phyloP scores from a whole-genome alignment of 2,113 vertebrate genomes.

The Cavia porcellus region DNA sequence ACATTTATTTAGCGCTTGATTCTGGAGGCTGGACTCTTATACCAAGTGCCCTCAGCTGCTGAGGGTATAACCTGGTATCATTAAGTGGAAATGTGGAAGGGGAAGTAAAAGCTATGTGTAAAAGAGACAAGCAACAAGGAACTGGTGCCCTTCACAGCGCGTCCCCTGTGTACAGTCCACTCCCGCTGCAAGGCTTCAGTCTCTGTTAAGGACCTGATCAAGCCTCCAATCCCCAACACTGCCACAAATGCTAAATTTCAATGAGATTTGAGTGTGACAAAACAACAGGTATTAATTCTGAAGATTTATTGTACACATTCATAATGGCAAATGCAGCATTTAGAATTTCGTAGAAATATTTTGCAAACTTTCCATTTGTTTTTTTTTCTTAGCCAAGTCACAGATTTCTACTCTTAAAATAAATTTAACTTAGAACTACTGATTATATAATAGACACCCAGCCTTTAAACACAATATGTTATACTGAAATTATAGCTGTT shows the following conservation, averaged over 20 bases:
- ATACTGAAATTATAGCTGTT: background rate
- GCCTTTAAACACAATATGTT: background rate
- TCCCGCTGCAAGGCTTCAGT: background rate
- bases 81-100: background rate
- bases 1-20: background rate
- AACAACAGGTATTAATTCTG: background rate
- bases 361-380: background rate
- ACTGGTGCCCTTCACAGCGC: background rate
- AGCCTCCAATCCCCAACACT: background rate
- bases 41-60: background rate
- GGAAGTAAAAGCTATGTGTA: background rate
- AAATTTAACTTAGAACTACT: background rate
- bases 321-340: background rate
- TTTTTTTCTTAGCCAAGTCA: background rate
- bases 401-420: background rate
- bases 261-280: background rate
- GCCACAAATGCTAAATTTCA: background rate
- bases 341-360: background rate
- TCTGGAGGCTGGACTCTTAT: background rate
- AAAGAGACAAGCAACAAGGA: background rate
- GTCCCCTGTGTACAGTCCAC: background rate
- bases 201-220: background rate
- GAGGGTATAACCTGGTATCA: background rate
- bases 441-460: background rate
- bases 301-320: background rate